A percentile compares a stretch with the other conserved stretches of the same genome.
Conservation (phyloP, 1,140 invertebrate species). For the Drosophila ironensis region DNA sequence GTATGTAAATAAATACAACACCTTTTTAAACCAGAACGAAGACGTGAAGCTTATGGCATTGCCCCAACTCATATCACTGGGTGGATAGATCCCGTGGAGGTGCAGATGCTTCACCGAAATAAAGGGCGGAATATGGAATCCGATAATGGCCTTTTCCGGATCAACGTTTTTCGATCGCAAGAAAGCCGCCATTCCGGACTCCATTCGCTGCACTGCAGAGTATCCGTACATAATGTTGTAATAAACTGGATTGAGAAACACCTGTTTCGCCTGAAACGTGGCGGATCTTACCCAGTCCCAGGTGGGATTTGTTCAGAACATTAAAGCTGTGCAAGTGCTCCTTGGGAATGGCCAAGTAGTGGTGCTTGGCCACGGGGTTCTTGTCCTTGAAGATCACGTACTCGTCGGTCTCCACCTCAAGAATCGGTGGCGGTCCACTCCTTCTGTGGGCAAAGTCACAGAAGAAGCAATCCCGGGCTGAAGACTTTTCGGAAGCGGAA, state of each 20-base stretch:
- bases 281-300: constrained; percentile 85
- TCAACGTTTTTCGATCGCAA: constrained; percentile 82
- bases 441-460: constrained; percentile 87
- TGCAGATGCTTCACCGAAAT: constrained; percentile 92
- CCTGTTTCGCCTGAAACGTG: background rate
- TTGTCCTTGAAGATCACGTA: constrained; percentile 92
- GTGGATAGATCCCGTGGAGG: constrained; percentile 92
- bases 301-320: constrained; percentile 85
- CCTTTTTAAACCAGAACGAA: constrained; percentile 93
- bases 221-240: background rate
- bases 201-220: constrained; percentile 51
- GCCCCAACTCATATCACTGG: constrained; percentile 88
- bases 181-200: constrained; percentile 43
- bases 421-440: constrained; percentile 83
- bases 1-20: constrained; percentile 82
- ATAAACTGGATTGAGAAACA: background rate
- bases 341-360: constrained; percentile 91
- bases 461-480: constrained; percentile 84
- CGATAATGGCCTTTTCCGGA: constrained; percentile 85
- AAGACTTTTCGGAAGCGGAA: too few species aligned
- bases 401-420: constrained; percentile 88
- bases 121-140: constrained; percentile 97
- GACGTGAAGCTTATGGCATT: constrained; percentile 88
- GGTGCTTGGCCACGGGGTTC: constrained; percentile 89
- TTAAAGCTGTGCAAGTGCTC: constrained; percentile 90